Conservation (phyloP, 2,888 invertebrate species). For the Drosophila testacea region DNA sequence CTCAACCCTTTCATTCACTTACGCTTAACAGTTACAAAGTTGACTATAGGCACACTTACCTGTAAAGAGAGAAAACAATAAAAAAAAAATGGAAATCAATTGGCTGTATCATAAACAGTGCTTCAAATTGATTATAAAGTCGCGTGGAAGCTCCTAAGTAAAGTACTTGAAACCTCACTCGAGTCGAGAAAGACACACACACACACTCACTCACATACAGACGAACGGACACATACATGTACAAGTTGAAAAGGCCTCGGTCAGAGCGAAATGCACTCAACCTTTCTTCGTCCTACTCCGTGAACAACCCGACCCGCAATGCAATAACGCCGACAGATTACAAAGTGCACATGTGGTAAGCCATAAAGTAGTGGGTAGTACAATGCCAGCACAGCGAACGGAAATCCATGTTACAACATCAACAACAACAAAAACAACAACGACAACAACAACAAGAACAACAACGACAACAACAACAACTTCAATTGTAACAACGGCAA, state of each 20-base stretch:
- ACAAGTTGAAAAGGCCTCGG: conserved; percentile 49
- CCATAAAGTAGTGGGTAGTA: conserved; percentile 72
- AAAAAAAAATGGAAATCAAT: conserved; percentile 56
- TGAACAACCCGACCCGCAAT: conserved; percentile 55
- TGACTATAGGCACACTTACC: conserved; percentile 53
- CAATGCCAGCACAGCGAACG: conserved; percentile 53
- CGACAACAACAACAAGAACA: conserved; percentile 13
- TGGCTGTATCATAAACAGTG: conserved; percentile 55
- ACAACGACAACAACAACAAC: conserved; percentile 13
- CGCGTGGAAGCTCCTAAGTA: conserved; percentile 36
- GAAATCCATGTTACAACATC: conserved; percentile 72
- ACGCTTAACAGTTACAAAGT: conserved; percentile 50
- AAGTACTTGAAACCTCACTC: conserved; percentile 49
- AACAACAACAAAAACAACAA: conserved; percentile 42
- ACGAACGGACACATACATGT: conserved; percentile 15
- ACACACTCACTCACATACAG: conserved; percentile 5
- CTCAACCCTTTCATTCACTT: conserved; percentile 16
- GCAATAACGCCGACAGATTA: conserved; percentile 81
- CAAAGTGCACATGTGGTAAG: conserved; percentile 81
- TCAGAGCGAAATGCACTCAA: conserved; percentile 69
- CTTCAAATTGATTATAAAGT: conserved; percentile 61
- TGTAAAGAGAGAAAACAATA: conserved; percentile 56
- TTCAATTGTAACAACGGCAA: conserved; percentile 10
- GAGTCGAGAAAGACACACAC: conserved; percentile 18
- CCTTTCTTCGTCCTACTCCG: conserved; percentile 33